Evolutionary conservation across 2,888 invertebrate species (phyloP), one percentile per base, ranked within the genome.

Genomic region (Pterostichus niger): DNA sequence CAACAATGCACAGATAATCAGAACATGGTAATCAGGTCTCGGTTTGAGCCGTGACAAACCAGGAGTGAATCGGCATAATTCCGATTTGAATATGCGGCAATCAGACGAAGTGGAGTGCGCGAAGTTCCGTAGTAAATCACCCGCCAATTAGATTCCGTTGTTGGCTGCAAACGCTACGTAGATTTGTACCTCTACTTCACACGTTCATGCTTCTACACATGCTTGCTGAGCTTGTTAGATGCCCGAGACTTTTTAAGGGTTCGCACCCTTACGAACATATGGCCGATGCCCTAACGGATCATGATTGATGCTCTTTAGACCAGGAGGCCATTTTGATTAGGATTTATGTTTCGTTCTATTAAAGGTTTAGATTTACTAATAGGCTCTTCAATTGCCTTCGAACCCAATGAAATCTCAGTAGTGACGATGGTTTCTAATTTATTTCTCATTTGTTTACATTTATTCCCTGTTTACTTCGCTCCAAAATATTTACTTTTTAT

Each of bases 31-130:
- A 77, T 77, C 77, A 77, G 52, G n/a, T 10, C 31, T 11, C 31
- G 44, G 44, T 56, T 56, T 56, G 56, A 56, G 56, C 76, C 54
- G 64, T 79, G 64, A 64, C 79, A 79, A 79, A 79, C 64, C 79
- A 24, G 49, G 24, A 49, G 46, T 64, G 79, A 79, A 79, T 79
- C 79, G 49, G 61, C 64, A 79, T 64, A 79, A 79, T 79, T 79
- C 79, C 61, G 52, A 79, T 79, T 64, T 79, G 79, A 79, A 79
- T 79, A 64, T 64, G 61, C 79, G 79, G 79, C 79, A 79, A 79
- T 79, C 79, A 76, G 76, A 64, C 56, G 33, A 54, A 49, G 77
- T 59, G 35, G 56, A 35, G 76, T 31, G 17, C 49, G 44, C 61
- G 17, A 40, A 35, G 15, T 68, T 17, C 44, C 44, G 24, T 44